phyloP scores from a whole-genome alignment of 1,140 invertebrate species.

The Atta colombica region DNA sequence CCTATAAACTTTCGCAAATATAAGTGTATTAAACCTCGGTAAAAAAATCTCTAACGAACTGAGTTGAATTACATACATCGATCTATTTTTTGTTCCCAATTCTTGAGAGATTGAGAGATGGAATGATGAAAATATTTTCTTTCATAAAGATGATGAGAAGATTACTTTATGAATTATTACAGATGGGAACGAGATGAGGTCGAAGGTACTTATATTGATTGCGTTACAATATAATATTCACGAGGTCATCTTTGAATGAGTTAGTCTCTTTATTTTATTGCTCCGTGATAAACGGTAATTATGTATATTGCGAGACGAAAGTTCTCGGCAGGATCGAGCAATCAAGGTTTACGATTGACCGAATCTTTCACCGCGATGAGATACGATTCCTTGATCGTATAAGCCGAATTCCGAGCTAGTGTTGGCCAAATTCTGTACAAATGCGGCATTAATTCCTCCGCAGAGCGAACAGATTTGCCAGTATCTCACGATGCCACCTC shows the following conservation, averaged over 20 bases:
- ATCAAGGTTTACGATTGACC: slow-evolving; percentile 75
- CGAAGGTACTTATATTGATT: slow-evolving; percentile 45
- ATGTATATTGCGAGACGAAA: slow-evolving; percentile 8
- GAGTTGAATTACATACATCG: slow-evolving; percentile 5
- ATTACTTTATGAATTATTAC: not conserved
- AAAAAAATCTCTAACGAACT: not conserved
- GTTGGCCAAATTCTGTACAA: slow-evolving; percentile 64
- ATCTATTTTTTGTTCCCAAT: slow-evolving; percentile 17
- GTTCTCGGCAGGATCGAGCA: slow-evolving; percentile 40
- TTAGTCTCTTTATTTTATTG: slow-evolving; percentile 13
- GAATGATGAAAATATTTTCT: not conserved
- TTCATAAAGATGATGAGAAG: not conserved
- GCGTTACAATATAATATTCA: slow-evolving; percentile 67
- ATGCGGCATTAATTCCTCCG: slow-evolving; percentile 66
- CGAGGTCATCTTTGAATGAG: slow-evolving; percentile 27
- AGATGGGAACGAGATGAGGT: slow-evolving; percentile 4
- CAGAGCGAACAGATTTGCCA: not conserved
- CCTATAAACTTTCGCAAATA: too few relatives aligned
- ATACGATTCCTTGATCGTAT: slow-evolving; percentile 63
- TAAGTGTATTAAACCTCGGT: not conserved
- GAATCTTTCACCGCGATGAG: slow-evolving; percentile 57
- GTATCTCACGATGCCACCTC: slow-evolving; percentile 54
- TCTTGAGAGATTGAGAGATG: not conserved
- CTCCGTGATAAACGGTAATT: slow-evolving; percentile 26
- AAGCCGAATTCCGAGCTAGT: slow-evolving; percentile 30